Percentiles rank a stretch among this genome's conserved stretches.
Evolutionary conservation across 2,797 vertebrate species (phyloP).

Genomic region (Pseudomugil gertrudae): DNA sequence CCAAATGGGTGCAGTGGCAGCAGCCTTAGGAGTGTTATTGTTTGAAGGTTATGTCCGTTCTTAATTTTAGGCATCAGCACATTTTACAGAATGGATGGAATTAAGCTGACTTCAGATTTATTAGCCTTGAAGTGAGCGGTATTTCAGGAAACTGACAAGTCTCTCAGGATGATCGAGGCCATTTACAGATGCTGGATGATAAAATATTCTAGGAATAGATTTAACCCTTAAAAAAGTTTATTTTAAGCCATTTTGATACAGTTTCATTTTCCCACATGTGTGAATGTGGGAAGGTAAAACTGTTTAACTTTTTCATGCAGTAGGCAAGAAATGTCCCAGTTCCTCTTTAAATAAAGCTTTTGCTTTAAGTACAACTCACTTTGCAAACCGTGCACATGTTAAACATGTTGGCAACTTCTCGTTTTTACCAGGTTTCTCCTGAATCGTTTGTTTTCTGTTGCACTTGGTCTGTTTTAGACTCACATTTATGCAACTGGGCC

Average conservation of each 20-base stretch:
- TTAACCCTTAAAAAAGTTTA: not conserved
- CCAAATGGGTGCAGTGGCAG: not conserved
- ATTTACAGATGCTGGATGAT: not conserved
- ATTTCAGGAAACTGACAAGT: not conserved
- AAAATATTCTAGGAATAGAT: not conserved
- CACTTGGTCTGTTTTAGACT: conserved; percentile 23
- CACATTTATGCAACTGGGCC: conserved; percentile 56
- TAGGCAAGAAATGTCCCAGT: not conserved
- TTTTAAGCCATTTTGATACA: not conserved
- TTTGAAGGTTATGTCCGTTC: not conserved
- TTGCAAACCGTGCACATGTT: conserved; percentile 18
- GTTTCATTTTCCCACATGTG: not conserved
- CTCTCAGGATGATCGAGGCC: not conserved
- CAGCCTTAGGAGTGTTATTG: not conserved
- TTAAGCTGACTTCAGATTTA: not conserved
- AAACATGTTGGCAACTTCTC: conserved; percentile 15
- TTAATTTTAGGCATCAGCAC: not conserved
- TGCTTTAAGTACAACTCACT: conserved; percentile 9
- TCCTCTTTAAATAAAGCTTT: conserved; percentile 3
- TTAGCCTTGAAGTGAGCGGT: not conserved
- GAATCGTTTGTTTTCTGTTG: conserved; percentile 21
- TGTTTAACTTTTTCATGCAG: conserved; percentile 11
- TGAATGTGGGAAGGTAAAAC: not conserved
- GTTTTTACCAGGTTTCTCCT: conserved; percentile 23
- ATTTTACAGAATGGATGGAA: conserved; percentile 5